Evolutionary conservation across 1,140 invertebrate species (phyloP).

Genomic region (Trichogramma pretiosum): DNA sequence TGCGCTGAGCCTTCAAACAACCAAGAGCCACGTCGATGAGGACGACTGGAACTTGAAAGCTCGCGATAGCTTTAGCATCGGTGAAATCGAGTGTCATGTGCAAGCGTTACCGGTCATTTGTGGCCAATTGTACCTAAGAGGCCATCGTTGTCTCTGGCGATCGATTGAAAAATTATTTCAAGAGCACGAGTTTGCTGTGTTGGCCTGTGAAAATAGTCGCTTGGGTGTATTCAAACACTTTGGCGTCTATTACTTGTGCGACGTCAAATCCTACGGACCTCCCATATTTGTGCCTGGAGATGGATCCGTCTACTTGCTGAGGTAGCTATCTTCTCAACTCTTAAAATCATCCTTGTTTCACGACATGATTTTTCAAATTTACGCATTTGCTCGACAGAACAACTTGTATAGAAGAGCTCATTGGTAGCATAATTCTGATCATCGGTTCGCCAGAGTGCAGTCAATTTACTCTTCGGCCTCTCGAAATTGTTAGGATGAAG

Average conservation of each 20-base stretch:
- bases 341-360: too few species aligned
- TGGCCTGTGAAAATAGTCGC: slow-evolving; percentile 29
- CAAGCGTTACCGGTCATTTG: slow-evolving; percentile 21
- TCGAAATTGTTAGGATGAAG: slow-evolving; percentile 26
- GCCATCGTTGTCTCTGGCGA: slow-evolving; percentile 23
- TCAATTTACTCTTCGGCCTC: slow-evolving; percentile 28
- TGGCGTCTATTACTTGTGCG: slow-evolving; percentile 31
- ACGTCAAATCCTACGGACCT: slow-evolving; percentile 29
- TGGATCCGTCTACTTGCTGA: slow-evolving; percentile 24
- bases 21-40: slow-evolving; percentile 9
- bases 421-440: slow-evolving; percentile 24
- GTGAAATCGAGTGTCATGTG: slow-evolving; percentile 26
- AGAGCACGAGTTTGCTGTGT: slow-evolving; percentile 24
- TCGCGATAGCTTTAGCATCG: slow-evolving; percentile 26
- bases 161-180: slow-evolving; percentile 26
- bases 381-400: too few species aligned
- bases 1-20: slow-evolving; percentile 5
- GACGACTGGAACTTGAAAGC: slow-evolving; percentile 18
- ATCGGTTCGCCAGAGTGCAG: slow-evolving; percentile 31
- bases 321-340: too few species aligned
- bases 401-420: slow-evolving; percentile 26
- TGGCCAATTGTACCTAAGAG: slow-evolving; percentile 24
- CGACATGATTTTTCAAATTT: too few species aligned
- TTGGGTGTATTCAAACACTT: slow-evolving; percentile 32
- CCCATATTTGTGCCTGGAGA: slow-evolving; percentile 28